Conservation (phyloP, 2,888 invertebrate genomes). For the Barypeithes pellucidus region DNA sequence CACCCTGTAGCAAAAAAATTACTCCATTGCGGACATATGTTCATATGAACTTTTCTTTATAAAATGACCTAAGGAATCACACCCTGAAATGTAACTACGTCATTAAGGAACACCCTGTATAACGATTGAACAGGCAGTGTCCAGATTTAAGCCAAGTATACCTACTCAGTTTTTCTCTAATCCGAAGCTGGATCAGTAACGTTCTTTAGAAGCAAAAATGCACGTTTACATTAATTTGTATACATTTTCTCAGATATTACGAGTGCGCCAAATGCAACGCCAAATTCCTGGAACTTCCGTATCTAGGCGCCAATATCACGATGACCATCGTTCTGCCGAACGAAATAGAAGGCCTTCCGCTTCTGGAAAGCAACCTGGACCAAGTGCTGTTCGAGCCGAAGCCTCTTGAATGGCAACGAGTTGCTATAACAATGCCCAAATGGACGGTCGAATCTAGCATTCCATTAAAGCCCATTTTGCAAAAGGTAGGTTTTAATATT, state of each 20-base stretch:
- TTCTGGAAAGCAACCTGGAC: conserved; percentile 54
- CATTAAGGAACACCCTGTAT: too few species aligned
- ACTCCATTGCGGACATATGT: too few species aligned
- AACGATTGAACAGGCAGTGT: too few species aligned
- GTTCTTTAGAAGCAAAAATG: too few species aligned
- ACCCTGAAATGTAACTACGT: too few species aligned
- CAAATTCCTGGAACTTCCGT: conserved; percentile 64
- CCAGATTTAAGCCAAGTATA: too few species aligned
- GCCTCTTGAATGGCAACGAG: conserved; percentile 50
- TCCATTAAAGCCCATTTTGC: conserved; percentile 57
- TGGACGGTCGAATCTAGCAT: conserved; percentile 56
- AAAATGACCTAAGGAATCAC: too few species aligned
- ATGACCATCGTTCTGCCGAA: conserved; percentile 62
- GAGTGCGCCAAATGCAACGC: conserved; percentile 60
- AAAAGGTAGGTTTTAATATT: conserved; percentile 57
- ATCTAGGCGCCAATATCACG: conserved; percentile 57
- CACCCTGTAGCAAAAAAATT: too few species aligned
- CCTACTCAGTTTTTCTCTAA: too few species aligned
- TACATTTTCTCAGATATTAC: conserved; percentile 63
- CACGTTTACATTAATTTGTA: too few species aligned
- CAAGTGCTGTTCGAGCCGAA: conserved; percentile 53
- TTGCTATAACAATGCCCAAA: conserved; percentile 58
- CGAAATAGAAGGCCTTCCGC: conserved; percentile 58
- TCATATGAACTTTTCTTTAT: too few species aligned
- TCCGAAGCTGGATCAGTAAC: too few species aligned